phyloP scores from a whole-genome alignment of 1,140 invertebrate genomes.

The Papilio glaucus region DNA sequence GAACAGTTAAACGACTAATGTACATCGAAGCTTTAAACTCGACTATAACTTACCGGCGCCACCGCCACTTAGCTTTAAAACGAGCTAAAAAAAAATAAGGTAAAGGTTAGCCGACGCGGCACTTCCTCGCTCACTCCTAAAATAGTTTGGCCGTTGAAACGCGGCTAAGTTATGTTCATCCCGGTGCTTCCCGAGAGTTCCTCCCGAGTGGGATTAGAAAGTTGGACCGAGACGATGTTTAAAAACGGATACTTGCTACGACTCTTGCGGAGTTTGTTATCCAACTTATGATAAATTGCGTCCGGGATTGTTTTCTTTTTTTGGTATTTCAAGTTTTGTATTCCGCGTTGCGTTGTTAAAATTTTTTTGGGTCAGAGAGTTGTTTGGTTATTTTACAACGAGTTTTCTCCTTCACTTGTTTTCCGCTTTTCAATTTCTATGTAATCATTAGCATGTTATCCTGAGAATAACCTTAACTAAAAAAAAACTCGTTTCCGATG shows the following conservation, averaged over 20 bases:
- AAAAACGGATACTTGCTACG: conserved; percentile 36
- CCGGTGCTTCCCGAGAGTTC: conserved; percentile 17
- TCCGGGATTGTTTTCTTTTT: conserved; percentile 18
- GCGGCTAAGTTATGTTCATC: conserved; percentile 35
- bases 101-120: conserved; percentile 11
- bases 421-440: not conserved
- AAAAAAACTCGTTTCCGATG: no score
- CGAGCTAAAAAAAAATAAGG: not conserved
- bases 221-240: conserved; percentile 29
- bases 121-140: conserved; percentile 33
- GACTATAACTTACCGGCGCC: conserved; percentile 32
- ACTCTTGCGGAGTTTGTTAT: conserved; percentile 35
- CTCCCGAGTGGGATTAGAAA: conserved; percentile 26
- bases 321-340: conserved; percentile 7
- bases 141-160: conserved; percentile 28
- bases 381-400: not conserved
- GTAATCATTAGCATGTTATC: no score
- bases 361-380: not conserved
- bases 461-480: no score
- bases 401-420: not conserved
- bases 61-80: conserved; percentile 28
- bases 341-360: not conserved
- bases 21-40: not conserved
- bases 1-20: conserved; percentile 21
- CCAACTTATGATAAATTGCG: conserved; percentile 42